These are phyloP conservation scores for Aptenodytes patagonicus DNA, from an alignment of 2,113 vertebrate genomes.

Conservation along the genomic window DNA sequence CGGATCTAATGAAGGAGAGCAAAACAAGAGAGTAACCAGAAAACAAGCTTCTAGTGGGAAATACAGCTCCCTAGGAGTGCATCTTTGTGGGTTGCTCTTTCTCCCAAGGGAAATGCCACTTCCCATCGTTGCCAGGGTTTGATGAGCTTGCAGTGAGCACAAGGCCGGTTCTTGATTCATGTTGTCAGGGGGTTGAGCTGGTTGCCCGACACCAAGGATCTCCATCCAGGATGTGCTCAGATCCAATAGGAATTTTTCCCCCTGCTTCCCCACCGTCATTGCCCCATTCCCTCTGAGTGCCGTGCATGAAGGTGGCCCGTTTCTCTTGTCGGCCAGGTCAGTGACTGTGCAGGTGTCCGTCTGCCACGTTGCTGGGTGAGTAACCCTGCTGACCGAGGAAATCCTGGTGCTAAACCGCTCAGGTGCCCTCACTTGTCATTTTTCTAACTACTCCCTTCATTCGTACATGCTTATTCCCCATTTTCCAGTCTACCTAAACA, in stretches of 20 bases:
- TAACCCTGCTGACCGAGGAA: background rate
- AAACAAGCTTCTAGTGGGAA: background rate
- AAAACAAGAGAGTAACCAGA: background rate
- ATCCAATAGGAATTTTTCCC: background rate
- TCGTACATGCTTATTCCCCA: fast-evolving
- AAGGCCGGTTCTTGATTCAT: background rate
- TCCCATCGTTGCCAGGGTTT: background rate
- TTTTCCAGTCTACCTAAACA: background rate
- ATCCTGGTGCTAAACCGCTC: background rate
- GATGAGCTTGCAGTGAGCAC: background rate
- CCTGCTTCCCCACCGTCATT: fast-evolving
- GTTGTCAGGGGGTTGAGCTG: background rate
- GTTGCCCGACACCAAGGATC: background rate
- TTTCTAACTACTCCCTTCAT: background rate
- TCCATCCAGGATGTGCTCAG: background rate
- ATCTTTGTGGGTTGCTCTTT: background rate
- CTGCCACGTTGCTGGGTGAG: fast-evolving
- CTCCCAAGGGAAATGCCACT: background rate
- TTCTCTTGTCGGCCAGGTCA: background rate
- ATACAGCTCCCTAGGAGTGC: background rate
- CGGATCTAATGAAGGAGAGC: background rate
- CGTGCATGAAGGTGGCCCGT: fast-evolving
- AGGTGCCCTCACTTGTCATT: background rate
- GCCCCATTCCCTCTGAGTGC: background rate
- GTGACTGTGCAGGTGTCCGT: background rate